Evolutionary conservation across 2,113 vertebrate species (phyloP), one percentile per base, ranked within the genome.

Genomic region (Pogona vitticeps): DNA sequence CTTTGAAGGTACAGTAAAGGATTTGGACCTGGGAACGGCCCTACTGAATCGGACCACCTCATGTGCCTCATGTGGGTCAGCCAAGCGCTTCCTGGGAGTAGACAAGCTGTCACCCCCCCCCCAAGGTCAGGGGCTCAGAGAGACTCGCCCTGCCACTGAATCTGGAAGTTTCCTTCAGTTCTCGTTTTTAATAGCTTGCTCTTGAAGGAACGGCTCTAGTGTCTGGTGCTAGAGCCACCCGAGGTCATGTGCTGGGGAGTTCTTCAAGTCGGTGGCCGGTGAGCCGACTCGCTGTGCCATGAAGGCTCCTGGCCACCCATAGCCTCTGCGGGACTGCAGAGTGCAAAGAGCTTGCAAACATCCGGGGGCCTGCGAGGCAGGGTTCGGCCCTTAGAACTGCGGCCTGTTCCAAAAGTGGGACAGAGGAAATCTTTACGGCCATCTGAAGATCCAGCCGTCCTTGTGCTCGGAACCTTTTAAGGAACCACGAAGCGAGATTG

Each of bases 401-500:
- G 80, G 9, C 76, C 67, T 73, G 38, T n/a, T 85, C 17, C 80
- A 88, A 80, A 71, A 4, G 20, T 88, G 10, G 33, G 6, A 61
- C 76, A 65, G 72, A 90, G 86, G 72, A 52, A 36, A 8, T 75
- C 38, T 10, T 42, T 77, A 46, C 75, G 84, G 71, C 31, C 26
- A 20, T 56, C 82, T 33, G 17, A 7, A 46, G 82, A 40, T 38
- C 68, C n/a, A 81, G 2, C 17, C 42, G 56, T 76, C 88, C 33
- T n/a, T 91, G 81, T 90, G 83, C 92, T 80, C 1, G 89, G 89
- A 56, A 81, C 61, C 59, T 52, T 89, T 68, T 86, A 88, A 33
- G 89, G 80, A 91, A 88, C 82, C 81, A n/a, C 70, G 1, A 91
- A 89, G 82, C 65, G 52, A 81, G 82, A 76, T 76, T 65, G 86